These are phyloP conservation scores for Cryptomyrus ogoouensis DNA, from an alignment of 2,113 vertebrate genomes.

Conservation along the genomic window DNA sequence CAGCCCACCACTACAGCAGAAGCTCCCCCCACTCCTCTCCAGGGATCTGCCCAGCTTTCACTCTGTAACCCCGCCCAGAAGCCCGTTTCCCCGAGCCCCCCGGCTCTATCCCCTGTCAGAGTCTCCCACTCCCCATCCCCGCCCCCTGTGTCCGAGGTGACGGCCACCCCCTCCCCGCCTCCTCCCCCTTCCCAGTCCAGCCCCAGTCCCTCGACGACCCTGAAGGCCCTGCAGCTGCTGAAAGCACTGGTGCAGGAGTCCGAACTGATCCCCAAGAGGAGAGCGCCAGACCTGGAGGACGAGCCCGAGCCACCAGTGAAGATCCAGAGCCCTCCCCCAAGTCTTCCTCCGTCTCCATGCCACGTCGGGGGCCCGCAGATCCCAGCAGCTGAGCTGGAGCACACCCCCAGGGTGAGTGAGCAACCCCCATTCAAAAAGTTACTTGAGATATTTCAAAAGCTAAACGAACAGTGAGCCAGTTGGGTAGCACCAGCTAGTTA, in stretches of 20 bases:
- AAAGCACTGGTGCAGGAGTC: constrained; percentile 69
- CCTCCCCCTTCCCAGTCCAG: constrained; percentile 64
- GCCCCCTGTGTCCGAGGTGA: constrained; percentile 23
- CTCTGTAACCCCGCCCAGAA: constrained; percentile 60
- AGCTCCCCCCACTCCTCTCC: constrained; percentile 57
- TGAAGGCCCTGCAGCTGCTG: constrained; percentile 64
- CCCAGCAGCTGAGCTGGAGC: constrained; percentile 65
- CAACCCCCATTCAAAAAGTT: not conserved
- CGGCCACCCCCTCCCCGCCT: constrained; percentile 54
- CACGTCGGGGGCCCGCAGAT: constrained; percentile 81
- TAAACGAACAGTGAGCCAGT: not conserved
- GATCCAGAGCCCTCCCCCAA: constrained; percentile 69
- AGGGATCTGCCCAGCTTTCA: constrained; percentile 46
- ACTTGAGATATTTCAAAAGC: not conserved
- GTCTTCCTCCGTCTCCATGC: constrained; percentile 77
- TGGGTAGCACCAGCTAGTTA: not conserved
- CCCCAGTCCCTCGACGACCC: constrained; percentile 65
- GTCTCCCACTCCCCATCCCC: constrained; percentile 38
- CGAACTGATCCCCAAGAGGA: not conserved
- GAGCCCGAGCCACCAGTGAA: not conserved
- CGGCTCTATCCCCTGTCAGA: constrained; percentile 48
- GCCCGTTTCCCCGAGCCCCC: constrained; percentile 49
- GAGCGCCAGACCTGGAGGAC: not conserved
- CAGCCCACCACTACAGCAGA: constrained; percentile 64
- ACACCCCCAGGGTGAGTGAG: constrained; percentile 50